Evolutionary conservation across 2,113 vertebrate genomes (phyloP), one percentile per base, ranked within the genome.

Genomic region (Uropsilus gracilis): DNA sequence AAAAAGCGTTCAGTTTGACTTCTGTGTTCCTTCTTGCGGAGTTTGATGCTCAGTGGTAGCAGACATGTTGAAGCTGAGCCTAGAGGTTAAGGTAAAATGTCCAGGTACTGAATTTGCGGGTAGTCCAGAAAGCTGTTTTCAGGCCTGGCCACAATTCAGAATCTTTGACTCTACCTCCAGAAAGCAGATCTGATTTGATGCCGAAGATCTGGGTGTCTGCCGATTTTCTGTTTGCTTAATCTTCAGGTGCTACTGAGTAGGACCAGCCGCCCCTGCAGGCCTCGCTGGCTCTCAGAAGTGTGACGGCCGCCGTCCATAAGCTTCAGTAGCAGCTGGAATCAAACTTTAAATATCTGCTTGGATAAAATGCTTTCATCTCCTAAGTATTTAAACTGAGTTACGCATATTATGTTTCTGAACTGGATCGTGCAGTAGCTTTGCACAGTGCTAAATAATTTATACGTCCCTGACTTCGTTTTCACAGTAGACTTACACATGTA

Each of bases 1-100:
- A 68, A 94, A 86, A 68, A 73, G 6, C 17, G 32, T 63, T 59
- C 12, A 73, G 26, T 75, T 89, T 89, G 30, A 30, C 84, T 84
- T 66, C 81, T 50, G 8, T 90, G 18, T 92, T 97, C 30, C 26
- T 92, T 90, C 96, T 64, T n/a, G n/a, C n/a, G n/a, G 17, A 73
- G 55, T 71, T 64, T 50, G 77, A 34, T 75, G 8, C 32, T 72
- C 59, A 50, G 75, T 46, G 81, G 3, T 84, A 78, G 83, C 90
- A 89, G 39, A 44, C 50, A 48, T 37, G 17, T 75, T 80, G 59
- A 14, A 87, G 17, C 75, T 32, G 63, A n/a, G 75, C 75, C 2
- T 59, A 13, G 91, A 37, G 76, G 81, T 92, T 88, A 85, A 87
- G 71, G 64, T 87, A 73, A 78, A 80, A 84, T 20, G 72, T 42